Conservation (phyloP, 2,888 invertebrate species). For the Balanococcus diminutus region DNA sequence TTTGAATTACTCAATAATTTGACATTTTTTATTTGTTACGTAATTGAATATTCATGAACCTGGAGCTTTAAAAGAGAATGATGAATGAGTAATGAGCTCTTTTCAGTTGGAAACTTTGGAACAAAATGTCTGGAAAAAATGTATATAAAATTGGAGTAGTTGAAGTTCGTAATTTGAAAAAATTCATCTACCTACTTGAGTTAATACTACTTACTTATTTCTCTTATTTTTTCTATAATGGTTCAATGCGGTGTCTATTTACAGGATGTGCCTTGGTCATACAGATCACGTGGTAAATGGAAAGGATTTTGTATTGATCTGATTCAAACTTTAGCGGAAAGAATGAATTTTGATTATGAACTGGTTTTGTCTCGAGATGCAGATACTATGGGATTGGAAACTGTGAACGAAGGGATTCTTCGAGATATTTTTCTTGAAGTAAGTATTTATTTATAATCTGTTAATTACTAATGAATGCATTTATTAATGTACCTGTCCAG, state of each 20-base stretch:
- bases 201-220: too few species aligned
- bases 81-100: not conserved
- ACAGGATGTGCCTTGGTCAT: constrained; percentile 82
- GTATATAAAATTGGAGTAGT: constrained; percentile 1
- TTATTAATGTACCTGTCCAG: not conserved
- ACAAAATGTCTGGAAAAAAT: not conserved
- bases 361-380: constrained; percentile 73
- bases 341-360: constrained; percentile 81
- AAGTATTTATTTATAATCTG: too few species aligned
- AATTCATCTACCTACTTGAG: too few species aligned
- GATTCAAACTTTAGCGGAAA: constrained; percentile 71
- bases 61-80: not conserved
- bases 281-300: constrained; percentile 68
- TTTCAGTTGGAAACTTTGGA: not conserved
- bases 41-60: not conserved
- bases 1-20: not conserved
- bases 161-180: not conserved
- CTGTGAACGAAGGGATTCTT: constrained; percentile 69
- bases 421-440: constrained; percentile 83
- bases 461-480: too few species aligned
- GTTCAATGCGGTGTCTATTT: not conserved
- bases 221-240: not conserved
- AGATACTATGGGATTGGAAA: constrained; percentile 70
- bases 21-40: not conserved
- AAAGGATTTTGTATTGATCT: constrained; percentile 88